Percentiles rank a stretch among this genome's conserved stretches.
Evolutionary conservation across 2,113 vertebrate species (phyloP).

Genomic region (Litocranius walleri): DNA sequence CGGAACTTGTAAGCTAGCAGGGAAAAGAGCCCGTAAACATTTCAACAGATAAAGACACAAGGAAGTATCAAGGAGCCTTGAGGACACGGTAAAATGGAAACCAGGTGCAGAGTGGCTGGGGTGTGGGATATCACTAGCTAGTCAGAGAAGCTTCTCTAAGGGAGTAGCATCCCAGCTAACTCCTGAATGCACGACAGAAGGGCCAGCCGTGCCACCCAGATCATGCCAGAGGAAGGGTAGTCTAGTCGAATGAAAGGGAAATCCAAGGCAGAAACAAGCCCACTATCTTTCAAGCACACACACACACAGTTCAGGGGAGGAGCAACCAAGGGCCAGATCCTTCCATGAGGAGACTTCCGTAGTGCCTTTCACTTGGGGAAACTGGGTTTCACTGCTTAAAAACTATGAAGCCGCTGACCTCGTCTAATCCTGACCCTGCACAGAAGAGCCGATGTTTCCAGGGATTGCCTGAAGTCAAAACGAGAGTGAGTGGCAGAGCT

Average conservation of each 20-base stretch:
- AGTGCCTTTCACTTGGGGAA: neutral
- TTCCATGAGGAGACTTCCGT: neutral
- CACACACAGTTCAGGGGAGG: neutral
- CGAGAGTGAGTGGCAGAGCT: neutral
- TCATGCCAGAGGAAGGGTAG: neutral
- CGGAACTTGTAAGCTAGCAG: neutral
- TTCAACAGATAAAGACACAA: neutral
- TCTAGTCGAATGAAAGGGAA: neutral
- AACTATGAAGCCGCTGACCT: neutral
- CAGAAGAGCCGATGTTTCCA: neutral
- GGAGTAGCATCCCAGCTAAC: neutral
- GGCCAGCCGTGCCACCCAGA: neutral
- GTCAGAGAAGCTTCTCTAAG: neutral
- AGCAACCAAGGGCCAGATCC: neutral
- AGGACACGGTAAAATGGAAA: fast-evolving
- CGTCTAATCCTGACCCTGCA: neutral
- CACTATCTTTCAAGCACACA: neutral
- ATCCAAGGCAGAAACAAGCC: neutral
- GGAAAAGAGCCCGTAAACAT: neutral
- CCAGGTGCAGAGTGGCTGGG: neutral
- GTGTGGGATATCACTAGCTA: neutral
- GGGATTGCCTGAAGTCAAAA: neutral
- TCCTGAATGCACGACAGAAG: neutral
- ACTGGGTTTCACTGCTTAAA: neutral
- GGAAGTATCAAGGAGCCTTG: neutral